phyloP scores from a whole-genome alignment of 2,113 vertebrate genomes.

The Corythaixoides concolor region DNA sequence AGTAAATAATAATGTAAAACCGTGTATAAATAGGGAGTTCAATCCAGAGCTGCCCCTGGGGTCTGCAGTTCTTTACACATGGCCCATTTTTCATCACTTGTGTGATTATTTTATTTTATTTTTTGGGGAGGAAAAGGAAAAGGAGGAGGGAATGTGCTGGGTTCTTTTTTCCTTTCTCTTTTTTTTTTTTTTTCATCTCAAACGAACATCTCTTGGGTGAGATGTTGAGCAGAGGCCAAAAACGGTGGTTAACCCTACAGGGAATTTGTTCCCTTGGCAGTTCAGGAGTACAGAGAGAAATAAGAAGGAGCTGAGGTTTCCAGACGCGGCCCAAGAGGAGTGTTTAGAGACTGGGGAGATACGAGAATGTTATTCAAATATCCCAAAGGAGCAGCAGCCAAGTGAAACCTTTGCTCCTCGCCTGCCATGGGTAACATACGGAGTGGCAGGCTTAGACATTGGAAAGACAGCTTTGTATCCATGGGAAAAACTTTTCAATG shows the following conservation, averaged over 20 bases:
- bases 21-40: conserved; percentile 60
- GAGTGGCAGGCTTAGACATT: background rate
- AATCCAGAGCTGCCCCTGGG: conserved; percentile 43
- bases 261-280: background rate
- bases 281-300: background rate
- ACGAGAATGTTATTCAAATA: background rate
- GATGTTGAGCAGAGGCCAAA: background rate
- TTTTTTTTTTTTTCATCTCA: accelerated
- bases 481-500: background rate
- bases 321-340: background rate
- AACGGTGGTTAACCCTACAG: background rate
- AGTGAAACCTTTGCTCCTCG: background rate
- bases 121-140: conserved; percentile 17
- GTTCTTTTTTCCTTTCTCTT: background rate
- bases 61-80: conserved; percentile 51
- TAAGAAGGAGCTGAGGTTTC: background rate
- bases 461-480: background rate
- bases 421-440: background rate
- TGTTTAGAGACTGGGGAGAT: background rate
- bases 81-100: conserved; percentile 60
- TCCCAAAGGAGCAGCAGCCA: background rate
- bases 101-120: conserved; percentile 35
- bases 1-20: conserved; percentile 74
- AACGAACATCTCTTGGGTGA: conserved; percentile 5
- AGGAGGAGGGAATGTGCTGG: background rate